phyloP scores from a whole-genome alignment of 2,797 vertebrate genomes.

The Pangasius larnaudii region DNA sequence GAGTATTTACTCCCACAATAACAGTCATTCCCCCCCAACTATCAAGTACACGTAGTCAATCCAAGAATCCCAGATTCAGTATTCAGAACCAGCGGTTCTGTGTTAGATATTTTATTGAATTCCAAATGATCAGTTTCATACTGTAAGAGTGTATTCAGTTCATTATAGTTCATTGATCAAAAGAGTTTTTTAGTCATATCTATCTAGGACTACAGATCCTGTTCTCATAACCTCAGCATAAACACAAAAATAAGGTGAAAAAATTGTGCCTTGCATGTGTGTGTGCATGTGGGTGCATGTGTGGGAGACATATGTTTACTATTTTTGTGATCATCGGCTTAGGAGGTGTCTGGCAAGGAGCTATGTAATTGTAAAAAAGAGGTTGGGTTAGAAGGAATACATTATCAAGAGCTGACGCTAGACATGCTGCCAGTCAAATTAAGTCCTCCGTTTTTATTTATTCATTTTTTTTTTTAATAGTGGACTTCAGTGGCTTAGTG shows the following conservation, averaged over 20 bases:
- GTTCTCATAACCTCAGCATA: not conserved
- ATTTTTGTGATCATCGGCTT: not conserved
- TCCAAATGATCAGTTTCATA: not conserved
- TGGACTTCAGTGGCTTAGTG: not conserved
- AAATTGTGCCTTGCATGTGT: not conserved
- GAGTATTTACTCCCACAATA: not conserved
- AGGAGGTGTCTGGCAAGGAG: not conserved
- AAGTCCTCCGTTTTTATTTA: not conserved
- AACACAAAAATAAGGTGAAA: not conserved
- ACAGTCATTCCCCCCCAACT: conserved; percentile 6
- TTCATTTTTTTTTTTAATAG: too few species aligned
- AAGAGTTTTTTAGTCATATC: not conserved
- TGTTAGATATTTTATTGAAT: not conserved
- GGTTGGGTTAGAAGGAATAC: not conserved
- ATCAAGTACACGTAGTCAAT: conserved; percentile 6
- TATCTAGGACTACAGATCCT: not conserved
- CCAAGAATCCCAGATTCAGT: not conserved
- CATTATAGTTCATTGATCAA: not conserved
- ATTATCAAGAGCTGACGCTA: not conserved
- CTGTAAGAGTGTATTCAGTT: not conserved
- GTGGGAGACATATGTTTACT: too few species aligned
- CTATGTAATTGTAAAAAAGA: not conserved
- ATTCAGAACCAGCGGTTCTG: not conserved
- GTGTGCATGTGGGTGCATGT: too few species aligned
- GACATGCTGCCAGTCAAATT: not conserved